These are phyloP conservation scores for Axis porcinus DNA, from an alignment of 2,113 vertebrate genomes.

Conservation along the genomic window DNA sequence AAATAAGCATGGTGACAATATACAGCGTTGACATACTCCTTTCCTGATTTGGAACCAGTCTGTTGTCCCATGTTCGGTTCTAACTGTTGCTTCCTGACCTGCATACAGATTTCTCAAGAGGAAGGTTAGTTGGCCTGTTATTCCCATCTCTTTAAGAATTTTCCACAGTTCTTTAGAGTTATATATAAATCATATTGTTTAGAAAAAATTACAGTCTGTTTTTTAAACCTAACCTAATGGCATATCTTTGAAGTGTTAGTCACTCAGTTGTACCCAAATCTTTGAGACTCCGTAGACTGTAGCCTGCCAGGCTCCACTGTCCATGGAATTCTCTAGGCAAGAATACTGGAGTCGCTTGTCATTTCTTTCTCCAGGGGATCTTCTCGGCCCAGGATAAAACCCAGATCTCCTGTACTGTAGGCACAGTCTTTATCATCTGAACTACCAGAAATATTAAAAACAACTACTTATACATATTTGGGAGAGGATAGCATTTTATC, in stretches of 20 bases:
- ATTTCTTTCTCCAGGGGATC: neutral
- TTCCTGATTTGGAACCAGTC: neutral
- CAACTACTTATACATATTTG: neutral
- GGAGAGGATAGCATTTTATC: neutral
- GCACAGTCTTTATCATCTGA: neutral
- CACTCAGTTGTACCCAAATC: neutral
- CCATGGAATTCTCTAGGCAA: neutral
- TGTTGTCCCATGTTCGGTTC: fast-evolving
- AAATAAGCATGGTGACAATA: neutral
- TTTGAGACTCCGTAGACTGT: neutral
- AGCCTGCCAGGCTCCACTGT: neutral
- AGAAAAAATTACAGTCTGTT: neutral
- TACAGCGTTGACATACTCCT: neutral
- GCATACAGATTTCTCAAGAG: neutral
- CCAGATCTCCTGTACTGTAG: neutral
- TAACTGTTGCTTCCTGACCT: neutral
- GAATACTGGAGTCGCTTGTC: neutral
- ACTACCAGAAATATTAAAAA: neutral
- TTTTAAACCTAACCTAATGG: neutral
- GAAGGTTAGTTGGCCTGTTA: neutral
- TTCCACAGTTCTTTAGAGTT: neutral
- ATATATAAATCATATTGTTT: neutral
- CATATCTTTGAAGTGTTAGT: neutral
- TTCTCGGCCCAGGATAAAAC: neutral
- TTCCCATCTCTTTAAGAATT: neutral